Evolutionary conservation across 2,113 vertebrate species (phyloP).

Genomic region (Lutjanus erythropterus): DNA sequence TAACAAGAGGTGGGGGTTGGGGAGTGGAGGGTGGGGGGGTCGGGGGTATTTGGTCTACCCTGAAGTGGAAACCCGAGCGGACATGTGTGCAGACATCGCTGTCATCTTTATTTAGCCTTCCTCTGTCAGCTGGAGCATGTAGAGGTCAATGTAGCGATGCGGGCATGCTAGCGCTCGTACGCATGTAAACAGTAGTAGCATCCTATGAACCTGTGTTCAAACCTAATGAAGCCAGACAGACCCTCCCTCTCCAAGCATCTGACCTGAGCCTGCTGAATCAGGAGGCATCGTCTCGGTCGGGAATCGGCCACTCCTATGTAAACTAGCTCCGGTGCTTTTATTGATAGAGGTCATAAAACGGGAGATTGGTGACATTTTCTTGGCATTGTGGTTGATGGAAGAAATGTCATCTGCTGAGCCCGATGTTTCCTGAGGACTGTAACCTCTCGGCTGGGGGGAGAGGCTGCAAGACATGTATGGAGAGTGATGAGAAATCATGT

Average conservation of each 20-base stretch:
- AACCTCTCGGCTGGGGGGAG: constrained; percentile 45
- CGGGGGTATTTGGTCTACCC: constrained; percentile 45
- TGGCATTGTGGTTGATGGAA: constrained; percentile 35
- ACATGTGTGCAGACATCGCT: constrained; percentile 68
- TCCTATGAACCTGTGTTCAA: constrained; percentile 43
- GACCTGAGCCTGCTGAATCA: constrained; percentile 34
- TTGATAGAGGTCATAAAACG: constrained; percentile 49
- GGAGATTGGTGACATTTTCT: constrained; percentile 61
- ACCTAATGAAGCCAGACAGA: constrained; percentile 48
- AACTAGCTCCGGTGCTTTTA: constrained; percentile 31
- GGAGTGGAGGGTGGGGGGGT: neutral
- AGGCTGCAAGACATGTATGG: neutral
- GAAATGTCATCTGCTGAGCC: constrained; percentile 62
- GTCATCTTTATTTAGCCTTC: constrained; percentile 79
- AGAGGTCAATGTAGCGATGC: constrained; percentile 66
- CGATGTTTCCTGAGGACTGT: constrained; percentile 26
- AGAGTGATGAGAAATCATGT: constrained; percentile 7
- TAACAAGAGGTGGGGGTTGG: constrained; percentile 41
- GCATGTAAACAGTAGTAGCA: constrained; percentile 65
- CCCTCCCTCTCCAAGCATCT: neutral
- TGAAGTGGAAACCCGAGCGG: constrained; percentile 56
- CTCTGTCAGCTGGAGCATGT: constrained; percentile 63
- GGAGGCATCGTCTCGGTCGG: constrained; percentile 2
- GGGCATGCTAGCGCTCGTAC: constrained; percentile 26
- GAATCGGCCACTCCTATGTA: constrained; percentile 26